A percentile compares a stretch with the other conserved stretches of the same genome.
These are phyloP conservation scores for Leguminivora glycinivorella DNA, from an alignment of 1,140 invertebrate genomes.

Conservation along the genomic window DNA sequence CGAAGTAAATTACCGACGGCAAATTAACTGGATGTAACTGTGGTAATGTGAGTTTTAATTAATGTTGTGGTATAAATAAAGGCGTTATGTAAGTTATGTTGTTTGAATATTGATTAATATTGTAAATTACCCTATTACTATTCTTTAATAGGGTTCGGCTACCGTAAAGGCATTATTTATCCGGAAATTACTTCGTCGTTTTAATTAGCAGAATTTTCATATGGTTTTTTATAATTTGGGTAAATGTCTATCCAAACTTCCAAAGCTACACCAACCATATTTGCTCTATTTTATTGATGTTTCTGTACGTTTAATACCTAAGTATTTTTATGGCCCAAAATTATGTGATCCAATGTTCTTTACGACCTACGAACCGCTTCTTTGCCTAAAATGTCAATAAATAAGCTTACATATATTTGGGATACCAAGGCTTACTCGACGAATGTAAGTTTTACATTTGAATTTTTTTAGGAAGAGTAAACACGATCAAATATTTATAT, in stretches of 20 bases:
- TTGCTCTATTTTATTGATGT: too few relatives aligned
- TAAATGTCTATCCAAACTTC: too few relatives aligned
- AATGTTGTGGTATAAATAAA: slow-evolving; percentile 11
- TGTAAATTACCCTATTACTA: neutral
- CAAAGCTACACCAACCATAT: too few relatives aligned
- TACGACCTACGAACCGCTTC: too few relatives aligned
- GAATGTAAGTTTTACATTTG: neutral
- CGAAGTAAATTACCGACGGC: slow-evolving; percentile 65
- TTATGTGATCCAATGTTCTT: too few relatives aligned
- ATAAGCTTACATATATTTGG: too few relatives aligned
- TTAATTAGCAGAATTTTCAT: neutral
- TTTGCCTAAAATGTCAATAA: too few relatives aligned
- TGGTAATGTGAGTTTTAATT: slow-evolving; percentile 28
- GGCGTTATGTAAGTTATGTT: slow-evolving; percentile 5
- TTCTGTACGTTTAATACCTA: too few relatives aligned
- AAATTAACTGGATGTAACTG: slow-evolving; percentile 49
- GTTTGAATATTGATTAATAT: slow-evolving; percentile 5
- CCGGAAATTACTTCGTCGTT: neutral
- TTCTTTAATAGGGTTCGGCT: neutral
- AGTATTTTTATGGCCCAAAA: too few relatives aligned
- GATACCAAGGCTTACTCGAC: neutral
- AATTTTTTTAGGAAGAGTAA: neutral
- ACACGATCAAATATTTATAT: neutral
- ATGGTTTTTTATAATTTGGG: too few relatives aligned
- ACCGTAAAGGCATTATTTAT: neutral